Conservation (phyloP, 2,797 vertebrate genomes). For the Fundulus diaphanus region DNA sequence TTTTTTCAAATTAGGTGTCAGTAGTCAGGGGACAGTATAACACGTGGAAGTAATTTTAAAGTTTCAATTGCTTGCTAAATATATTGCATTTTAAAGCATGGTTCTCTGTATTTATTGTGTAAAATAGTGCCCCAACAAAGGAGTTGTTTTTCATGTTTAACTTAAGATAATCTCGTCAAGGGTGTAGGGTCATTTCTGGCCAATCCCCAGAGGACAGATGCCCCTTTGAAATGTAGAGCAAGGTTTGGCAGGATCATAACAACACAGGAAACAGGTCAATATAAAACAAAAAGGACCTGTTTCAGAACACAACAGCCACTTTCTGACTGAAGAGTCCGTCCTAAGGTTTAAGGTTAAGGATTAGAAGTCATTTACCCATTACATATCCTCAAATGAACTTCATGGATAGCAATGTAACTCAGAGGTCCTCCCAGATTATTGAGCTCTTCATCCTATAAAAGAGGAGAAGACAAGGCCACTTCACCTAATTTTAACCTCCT, state of each 20-base stretch:
- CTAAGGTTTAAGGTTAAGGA: not conserved
- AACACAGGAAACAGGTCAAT: conserved; percentile 11
- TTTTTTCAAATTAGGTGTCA: not conserved
- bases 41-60: not conserved
- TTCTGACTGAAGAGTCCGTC: not conserved
- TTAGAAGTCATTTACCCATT: not conserved
- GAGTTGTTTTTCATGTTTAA: not conserved
- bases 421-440: conserved; percentile 13
- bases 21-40: not conserved
- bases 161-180: conserved; percentile 24
- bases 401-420: not conserved
- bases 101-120: not conserved
- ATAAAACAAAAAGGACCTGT: conserved; percentile 6
- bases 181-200: conserved; percentile 15
- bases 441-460: conserved; percentile 36
- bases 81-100: not conserved
- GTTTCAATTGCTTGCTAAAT: not conserved
- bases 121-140: not conserved
- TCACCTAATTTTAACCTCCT: conserved; percentile 3
- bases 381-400: not conserved
- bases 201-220: conserved; percentile 25
- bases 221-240: conserved; percentile 13
- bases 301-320: not conserved
- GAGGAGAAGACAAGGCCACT: conserved; percentile 7
- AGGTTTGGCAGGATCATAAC: conserved; percentile 23